Evolutionary conservation across 1,140 invertebrate genomes (phyloP), one percentile per base, ranked within the genome.

Genomic region (Drosophila lacertosa): DNA sequence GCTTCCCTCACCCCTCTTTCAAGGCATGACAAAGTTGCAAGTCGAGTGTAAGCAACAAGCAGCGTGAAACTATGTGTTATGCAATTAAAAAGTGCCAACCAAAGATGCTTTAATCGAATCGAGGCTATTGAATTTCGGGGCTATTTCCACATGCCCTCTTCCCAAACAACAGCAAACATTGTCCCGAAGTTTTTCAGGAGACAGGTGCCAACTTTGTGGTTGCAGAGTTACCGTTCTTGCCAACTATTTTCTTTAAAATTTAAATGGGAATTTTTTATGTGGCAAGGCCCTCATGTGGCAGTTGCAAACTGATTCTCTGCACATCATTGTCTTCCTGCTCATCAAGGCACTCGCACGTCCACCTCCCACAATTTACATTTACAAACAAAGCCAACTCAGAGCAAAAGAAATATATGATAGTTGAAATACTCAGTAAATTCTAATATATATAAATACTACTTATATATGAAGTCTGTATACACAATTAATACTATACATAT

Each of bases 11-110:
- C 10, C 2, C 53, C n/a, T 22, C 33, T 16, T 9, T 11, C 2
- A 9, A 16, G 18, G 15, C 33, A 9, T 54, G 29, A 26, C 48
- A 57, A 71, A 72, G 68, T 72, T 75, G 42, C 35, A 18, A 66
- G 73, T 57, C 37, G 70, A 84, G 82, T 73, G 80, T 71, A 73
- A 81, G 73, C 82, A 86, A 88, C 73, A 68, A 81, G 82, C 77
- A 67, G 82, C 82, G 54, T 78, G 63, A 72, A 86, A 88, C 68
- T 86, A 81, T 86, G 82, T 86, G 81, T 88, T 88, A 74, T 74
- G 82, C 81, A 86, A 86, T 84, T 86, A 86, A 74, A 86, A 86
- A 74, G 57, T 64, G 47, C 22, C 39, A 55, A 32, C 47, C 20
- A 13, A 47, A 71, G 53, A 40, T 60, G 55, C 55, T 63, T 74